Conservation (phyloP, 2,797 vertebrate genomes). For the Chelidonichthys spinosus region DNA sequence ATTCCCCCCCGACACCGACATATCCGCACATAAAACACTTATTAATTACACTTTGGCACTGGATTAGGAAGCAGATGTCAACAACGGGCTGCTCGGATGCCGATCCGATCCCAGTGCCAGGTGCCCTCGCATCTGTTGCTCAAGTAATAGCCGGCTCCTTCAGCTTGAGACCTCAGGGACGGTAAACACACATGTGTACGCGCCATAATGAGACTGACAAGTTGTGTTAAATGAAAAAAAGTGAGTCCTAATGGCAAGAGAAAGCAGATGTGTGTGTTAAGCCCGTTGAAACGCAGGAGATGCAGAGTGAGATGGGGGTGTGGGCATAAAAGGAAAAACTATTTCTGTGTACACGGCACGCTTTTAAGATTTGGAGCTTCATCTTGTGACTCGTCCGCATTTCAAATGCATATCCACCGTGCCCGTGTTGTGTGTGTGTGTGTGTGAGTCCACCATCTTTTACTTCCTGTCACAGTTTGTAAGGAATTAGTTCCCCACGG, state of each 20-base stretch:
- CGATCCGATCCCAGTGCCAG: slow-evolving; percentile 45
- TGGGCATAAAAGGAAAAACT: slow-evolving; percentile 7
- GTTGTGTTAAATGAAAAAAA: slow-evolving; percentile 34
- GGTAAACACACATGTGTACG: slow-evolving; percentile 54
- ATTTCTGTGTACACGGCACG: slow-evolving; percentile 29
- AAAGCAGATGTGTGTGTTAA: slow-evolving; percentile 25
- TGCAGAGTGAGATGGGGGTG: slow-evolving; percentile 4
- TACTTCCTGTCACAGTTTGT: slow-evolving; percentile 60
- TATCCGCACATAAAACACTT: slow-evolving; percentile 22
- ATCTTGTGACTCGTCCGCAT: slow-evolving; percentile 57
- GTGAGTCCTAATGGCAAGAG: slow-evolving; percentile 42
- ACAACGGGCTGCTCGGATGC: slow-evolving; percentile 27
- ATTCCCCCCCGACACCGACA: slow-evolving; percentile 5
- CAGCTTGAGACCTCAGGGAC: slow-evolving; percentile 50
- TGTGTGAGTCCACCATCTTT: slow-evolving; percentile 45
- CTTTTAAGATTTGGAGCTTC: slow-evolving; percentile 33
- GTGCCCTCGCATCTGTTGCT: slow-evolving; percentile 66
- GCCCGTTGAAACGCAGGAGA: background rate
- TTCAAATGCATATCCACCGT: slow-evolving; percentile 35
- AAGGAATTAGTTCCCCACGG: slow-evolving; percentile 60
- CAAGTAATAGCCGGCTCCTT: slow-evolving; percentile 56
- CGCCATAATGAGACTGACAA: slow-evolving; percentile 52
- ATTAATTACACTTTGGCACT: slow-evolving; percentile 31
- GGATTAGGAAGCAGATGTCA: slow-evolving; percentile 21
- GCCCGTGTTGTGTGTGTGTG: slow-evolving; percentile 6